These are phyloP conservation scores for Electrona antarctica DNA, from an alignment of 2,113 vertebrate genomes.

Conservation along the genomic window DNA sequence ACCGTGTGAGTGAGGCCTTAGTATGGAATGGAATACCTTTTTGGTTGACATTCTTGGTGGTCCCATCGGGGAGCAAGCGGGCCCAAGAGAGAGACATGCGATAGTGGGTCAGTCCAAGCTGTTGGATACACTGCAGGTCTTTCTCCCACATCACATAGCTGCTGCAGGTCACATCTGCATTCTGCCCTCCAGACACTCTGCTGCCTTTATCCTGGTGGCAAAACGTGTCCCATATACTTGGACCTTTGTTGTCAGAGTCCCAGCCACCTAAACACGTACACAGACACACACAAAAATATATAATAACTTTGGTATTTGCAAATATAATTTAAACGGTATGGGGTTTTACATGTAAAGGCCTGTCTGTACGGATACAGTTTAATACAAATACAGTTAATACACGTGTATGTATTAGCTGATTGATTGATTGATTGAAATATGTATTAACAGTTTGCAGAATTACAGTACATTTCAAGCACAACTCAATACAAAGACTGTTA, in stretches of 20 bases:
- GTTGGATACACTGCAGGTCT: conserved; percentile 93
- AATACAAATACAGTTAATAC: too few relatives aligned
- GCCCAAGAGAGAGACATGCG: conserved; percentile 95
- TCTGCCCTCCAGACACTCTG: conserved; percentile 88
- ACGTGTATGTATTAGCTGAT: too few relatives aligned
- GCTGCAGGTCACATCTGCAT: conserved; percentile 90
- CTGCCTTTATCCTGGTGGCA: conserved; percentile 83
- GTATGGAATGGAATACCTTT: conserved; percentile 81
- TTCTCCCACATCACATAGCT: conserved; percentile 93
- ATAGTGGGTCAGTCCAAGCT: conserved; percentile 95
- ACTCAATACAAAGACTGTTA: too few relatives aligned
- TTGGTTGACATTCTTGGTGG: conserved; percentile 87
- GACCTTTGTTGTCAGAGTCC: conserved; percentile 87
- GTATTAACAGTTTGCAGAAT: too few relatives aligned
- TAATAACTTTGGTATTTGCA: neutral
- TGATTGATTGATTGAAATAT: too few relatives aligned
- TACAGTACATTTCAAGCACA: too few relatives aligned
- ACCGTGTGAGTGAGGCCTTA: too few relatives aligned
- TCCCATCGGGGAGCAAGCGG: conserved; percentile 94
- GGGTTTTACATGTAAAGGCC: too few relatives aligned
- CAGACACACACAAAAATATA: neutral
- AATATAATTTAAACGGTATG: too few relatives aligned
- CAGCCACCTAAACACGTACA: conserved; percentile 81
- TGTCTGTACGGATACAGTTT: too few relatives aligned
- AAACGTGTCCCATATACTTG: conserved; percentile 92